Conservation (phyloP, 2,113 vertebrate species). For the Prunella himalayana region DNA sequence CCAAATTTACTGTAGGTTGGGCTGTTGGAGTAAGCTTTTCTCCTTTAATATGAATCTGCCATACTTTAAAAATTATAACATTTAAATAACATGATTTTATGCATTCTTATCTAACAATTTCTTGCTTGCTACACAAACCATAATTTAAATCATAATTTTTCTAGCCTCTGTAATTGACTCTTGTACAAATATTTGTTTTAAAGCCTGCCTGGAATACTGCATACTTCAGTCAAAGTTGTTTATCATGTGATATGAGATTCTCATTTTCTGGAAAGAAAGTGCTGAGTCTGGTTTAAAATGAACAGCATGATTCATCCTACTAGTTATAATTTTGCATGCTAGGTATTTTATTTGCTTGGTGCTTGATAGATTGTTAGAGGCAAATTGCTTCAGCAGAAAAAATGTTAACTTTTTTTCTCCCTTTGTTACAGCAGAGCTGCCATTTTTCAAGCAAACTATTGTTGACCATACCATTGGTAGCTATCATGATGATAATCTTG, state of each 20-base stretch:
- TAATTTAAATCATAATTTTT: conserved; percentile 49
- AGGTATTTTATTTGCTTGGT: conserved; percentile 67
- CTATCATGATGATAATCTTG: background rate
- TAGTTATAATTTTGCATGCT: conserved; percentile 64
- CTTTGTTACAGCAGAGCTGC: background rate
- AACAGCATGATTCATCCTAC: conserved; percentile 80
- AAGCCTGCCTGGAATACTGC: conserved; percentile 78
- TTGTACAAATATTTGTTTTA: conserved; percentile 75
- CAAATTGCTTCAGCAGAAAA: conserved; percentile 52
- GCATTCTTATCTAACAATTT: conserved; percentile 5
- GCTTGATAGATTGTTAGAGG: conserved; percentile 36
- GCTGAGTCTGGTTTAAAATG: conserved; percentile 78
- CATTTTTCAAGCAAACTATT: conserved; percentile 10
- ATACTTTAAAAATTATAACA: background rate
- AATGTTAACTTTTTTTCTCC: conserved; percentile 27
- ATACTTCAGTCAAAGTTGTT: conserved; percentile 76
- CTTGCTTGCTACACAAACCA: conserved; percentile 14
- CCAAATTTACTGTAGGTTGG: background rate
- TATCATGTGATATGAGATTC: conserved; percentile 78
- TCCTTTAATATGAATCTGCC: background rate
- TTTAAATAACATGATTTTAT: background rate
- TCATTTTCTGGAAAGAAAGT: conserved; percentile 77
- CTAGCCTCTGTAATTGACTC: conserved; percentile 63
- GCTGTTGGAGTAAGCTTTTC: background rate
- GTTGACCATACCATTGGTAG: background rate